Conservation (phyloP, 2,888 invertebrate genomes). For the Ctenicera cuprea region DNA sequence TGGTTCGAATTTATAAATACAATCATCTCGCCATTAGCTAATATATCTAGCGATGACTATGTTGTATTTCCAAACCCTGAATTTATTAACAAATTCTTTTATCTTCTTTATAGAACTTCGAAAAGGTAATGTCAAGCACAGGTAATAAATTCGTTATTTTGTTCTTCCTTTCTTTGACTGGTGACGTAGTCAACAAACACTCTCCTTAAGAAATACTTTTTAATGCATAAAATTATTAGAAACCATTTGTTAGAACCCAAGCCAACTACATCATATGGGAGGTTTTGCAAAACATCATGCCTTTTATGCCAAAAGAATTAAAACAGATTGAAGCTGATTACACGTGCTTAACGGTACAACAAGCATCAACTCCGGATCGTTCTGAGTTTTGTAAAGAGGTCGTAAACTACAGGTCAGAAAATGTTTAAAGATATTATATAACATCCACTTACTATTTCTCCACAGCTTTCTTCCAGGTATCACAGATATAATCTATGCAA, state of each 20-base stretch:
- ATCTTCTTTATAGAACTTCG: slow-evolving; percentile 34
- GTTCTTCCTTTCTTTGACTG: no score
- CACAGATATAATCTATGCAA: slow-evolving; percentile 28
- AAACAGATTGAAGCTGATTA: slow-evolving; percentile 10
- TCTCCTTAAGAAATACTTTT: no score
- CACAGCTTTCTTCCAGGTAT: slow-evolving; percentile 23
- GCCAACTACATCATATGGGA: slow-evolving; percentile 51
- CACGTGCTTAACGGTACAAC: background rate
- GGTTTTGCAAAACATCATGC: slow-evolving; percentile 26
- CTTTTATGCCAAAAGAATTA: slow-evolving; percentile 20
- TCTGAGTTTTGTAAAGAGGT: slow-evolving; percentile 29
- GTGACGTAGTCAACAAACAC: no score
- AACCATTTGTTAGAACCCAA: slow-evolving; percentile 32
- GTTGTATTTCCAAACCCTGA: slow-evolving; percentile 26
- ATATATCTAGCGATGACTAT: slow-evolving; percentile 25
- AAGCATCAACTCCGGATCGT: background rate
- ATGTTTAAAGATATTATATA: background rate
- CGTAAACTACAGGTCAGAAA: background rate
- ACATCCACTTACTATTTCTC: background rate
- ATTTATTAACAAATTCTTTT: slow-evolving; percentile 14
- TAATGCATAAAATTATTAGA: no score
- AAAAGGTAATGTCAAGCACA: slow-evolving; percentile 39
- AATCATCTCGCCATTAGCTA: slow-evolving; percentile 23
- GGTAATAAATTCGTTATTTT: background rate
- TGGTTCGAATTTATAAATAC: slow-evolving; percentile 38